Conservation (phyloP, 2,113 vertebrate genomes). For the Paramormyrops kingsleyae region DNA sequence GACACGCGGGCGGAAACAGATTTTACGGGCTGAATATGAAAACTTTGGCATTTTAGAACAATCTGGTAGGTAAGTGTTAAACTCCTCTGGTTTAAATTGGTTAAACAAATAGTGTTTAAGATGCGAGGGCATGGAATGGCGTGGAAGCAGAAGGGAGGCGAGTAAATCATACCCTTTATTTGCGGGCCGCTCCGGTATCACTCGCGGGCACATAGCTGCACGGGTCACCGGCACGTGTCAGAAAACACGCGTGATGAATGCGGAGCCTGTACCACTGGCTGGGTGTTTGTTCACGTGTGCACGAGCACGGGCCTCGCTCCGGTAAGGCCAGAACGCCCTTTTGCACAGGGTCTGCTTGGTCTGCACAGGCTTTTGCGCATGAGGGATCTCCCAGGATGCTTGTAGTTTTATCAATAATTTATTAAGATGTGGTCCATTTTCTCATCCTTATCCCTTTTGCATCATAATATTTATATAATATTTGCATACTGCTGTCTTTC, state of each 20-base stretch:
- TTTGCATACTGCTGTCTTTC: not conserved
- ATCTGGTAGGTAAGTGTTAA: constrained; percentile 4
- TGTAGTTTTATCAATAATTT: not conserved
- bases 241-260: constrained; percentile 19
- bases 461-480: not conserved
- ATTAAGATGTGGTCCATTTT: not conserved
- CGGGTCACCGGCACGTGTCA: constrained; percentile 14
- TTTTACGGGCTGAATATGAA: not conserved
- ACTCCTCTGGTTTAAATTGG: not conserved
- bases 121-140: not conserved
- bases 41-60: constrained; percentile 7
- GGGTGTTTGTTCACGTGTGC: constrained; percentile 16
- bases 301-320: not conserved
- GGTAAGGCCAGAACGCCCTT: not conserved
- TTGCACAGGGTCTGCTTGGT: not conserved
- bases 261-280: not conserved
- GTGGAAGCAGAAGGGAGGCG: not conserved
- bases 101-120: constrained; percentile 15
- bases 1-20: constrained; percentile 4
- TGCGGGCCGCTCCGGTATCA: not conserved
- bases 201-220: not conserved
- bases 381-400: not conserved
- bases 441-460: not conserved
- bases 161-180: constrained; percentile 8
- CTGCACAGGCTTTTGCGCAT: not conserved